Evolutionary conservation across 1,140 invertebrate genomes (phyloP).

Genomic region (Cotesia vestalis): DNA sequence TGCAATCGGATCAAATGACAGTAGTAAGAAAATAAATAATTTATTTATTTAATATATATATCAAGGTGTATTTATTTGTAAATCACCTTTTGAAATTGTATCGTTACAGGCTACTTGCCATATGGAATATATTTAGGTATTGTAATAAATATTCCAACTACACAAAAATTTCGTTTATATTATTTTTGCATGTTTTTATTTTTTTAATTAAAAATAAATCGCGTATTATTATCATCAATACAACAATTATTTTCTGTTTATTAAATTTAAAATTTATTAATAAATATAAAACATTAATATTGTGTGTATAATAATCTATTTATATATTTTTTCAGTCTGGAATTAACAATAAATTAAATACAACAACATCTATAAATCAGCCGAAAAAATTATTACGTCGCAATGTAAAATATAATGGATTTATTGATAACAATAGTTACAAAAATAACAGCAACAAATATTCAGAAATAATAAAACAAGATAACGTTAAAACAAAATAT

Average conservation of each 20-base stretch:
- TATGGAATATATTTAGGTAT: conserved; percentile 64
- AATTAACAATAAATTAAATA: conserved; percentile 35
- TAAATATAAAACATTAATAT: conserved; percentile 19
- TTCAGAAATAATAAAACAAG: conserved; percentile 27
- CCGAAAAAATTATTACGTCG: conserved; percentile 42
- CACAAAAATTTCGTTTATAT: background rate
- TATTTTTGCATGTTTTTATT: no score
- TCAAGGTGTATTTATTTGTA: background rate
- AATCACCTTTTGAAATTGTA: conserved; percentile 49
- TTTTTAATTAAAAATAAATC: no score
- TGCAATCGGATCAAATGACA: conserved; percentile 55
- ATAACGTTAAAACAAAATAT: conserved; percentile 23
- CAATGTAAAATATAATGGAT: conserved; percentile 21
- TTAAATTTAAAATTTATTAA: background rate
- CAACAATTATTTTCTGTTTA: no score
- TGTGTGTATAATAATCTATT: conserved; percentile 1
- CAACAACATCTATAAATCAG: conserved; percentile 23
- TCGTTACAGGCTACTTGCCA: conserved; percentile 63
- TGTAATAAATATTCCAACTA: conserved; percentile 48
- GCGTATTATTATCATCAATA: no score
- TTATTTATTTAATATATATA: conserved; percentile 18
- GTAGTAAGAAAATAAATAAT: conserved; percentile 46
- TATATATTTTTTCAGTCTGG: no score
- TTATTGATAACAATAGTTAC: no score
- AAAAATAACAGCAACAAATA: conserved; percentile 25